Conservation (phyloP, 1,140 invertebrate genomes). For the Drosophila azteca region DNA sequence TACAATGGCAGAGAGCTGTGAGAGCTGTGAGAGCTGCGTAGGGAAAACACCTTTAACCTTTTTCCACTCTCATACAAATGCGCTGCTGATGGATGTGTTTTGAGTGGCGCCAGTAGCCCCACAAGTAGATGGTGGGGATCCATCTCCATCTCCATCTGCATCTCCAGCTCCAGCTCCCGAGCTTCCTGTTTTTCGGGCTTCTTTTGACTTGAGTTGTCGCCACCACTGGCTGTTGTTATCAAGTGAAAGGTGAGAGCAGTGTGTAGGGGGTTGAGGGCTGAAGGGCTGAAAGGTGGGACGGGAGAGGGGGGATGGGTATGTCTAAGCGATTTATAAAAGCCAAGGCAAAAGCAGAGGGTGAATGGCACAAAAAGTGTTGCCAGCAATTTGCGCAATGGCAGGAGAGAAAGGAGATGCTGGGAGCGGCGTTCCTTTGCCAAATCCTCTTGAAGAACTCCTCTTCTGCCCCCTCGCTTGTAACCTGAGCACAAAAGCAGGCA, state of each 20-base stretch:
- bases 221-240: conserved; percentile 51
- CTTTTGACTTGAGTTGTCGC: conserved; percentile 62
- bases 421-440: conserved; percentile 32
- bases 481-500: conserved; percentile 18
- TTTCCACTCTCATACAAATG: conserved; percentile 59
- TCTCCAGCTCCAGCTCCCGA: not conserved
- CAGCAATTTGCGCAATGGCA: conserved; percentile 76
- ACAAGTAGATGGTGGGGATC: conserved; percentile 23
- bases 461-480: not conserved
- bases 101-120: conserved; percentile 57
- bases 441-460: conserved; percentile 50
- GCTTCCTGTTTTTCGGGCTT: conserved; percentile 73
- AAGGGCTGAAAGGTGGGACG: not conserved
- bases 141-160: no score
- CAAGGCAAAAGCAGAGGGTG: conserved; percentile 42
- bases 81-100: conserved; percentile 73
- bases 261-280: not conserved
- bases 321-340: conserved; percentile 81
- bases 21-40: not conserved
- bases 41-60: conserved; percentile 47
- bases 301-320: not conserved
- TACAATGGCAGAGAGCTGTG: not conserved
- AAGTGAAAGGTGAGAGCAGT: conserved; percentile 1
- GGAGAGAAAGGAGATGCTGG: not conserved
- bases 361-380: conserved; percentile 71